Base-by-base conservation (phyloP, 2,797 vertebrate genomes). In the Geotrypetes seraphini region DNA sequence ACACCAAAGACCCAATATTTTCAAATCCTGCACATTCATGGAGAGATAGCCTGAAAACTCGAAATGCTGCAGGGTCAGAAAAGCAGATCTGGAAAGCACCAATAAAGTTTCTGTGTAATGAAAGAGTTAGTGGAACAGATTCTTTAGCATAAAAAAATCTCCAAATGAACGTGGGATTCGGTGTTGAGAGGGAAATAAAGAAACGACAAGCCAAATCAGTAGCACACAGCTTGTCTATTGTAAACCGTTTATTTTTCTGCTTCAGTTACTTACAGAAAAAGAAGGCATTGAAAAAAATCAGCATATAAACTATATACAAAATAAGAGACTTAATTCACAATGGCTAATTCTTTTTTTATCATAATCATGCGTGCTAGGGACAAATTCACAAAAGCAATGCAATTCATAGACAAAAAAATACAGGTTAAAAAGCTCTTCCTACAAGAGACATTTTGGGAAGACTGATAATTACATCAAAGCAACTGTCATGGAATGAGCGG, bases 161-260 rank as follows among this genome's bases (percentile, higher is more conserved):
- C 19, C 19, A 12, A 30, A 30, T 19, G 28, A 18, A n/a, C n/a
- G n/a, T n/a, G n/a, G n/a, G n/a, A n/a, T n/a, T 19, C 19, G 12
- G n/a, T 30, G 17, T 16, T 9, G n/a, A n/a, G n/a, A n/a, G n/a
- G n/a, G 50, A 13, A 40, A 54, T 28, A 33, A 48, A 40, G 39
- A 45, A 60, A 49, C 61, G 64, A 52, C 54, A 64, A 66, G 73
- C 70, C 79, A 68, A 76, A 69, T 72, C 66, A 48, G 72, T 55
- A 66, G 71, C 64, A 81, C 69, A 73, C 69, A 76, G 66, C 63
- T 66, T 8, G 43, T 71, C 73, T 44, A 2, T 66, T 68, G 73
- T 63, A 79, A 78, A 74, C 67, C 47, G 72, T 78, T 79, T 81
- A 82, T 77, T 66, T 55, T 60, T 77, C 78, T 81, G 73, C 69